phyloP scores from a whole-genome alignment of 1,140 invertebrate genomes.

The Chionoecetes opilio region DNA sequence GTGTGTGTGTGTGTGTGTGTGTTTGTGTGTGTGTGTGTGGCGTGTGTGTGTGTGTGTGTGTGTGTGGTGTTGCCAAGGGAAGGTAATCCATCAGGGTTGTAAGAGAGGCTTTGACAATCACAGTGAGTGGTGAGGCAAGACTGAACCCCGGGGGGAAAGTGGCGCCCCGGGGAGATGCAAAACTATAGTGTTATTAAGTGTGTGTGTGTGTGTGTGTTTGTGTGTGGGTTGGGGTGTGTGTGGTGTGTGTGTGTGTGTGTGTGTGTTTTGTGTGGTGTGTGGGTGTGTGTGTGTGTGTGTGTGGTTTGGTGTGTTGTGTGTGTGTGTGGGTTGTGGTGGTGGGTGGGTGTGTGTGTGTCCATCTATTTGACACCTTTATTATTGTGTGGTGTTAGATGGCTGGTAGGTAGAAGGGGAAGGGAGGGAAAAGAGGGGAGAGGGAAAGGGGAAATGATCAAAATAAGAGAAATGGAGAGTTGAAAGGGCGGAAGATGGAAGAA shows the following conservation, averaged over 20 bases:
- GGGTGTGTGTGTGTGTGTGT: constrained; percentile 58
- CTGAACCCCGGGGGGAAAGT: neutral
- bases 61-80: neutral
- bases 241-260: constrained; percentile 58
- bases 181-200: neutral
- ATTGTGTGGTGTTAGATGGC: neutral
- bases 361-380: neutral
- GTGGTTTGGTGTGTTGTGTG: constrained; percentile 27
- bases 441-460: neutral
- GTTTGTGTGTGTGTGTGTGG: neutral
- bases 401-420: too few species aligned
- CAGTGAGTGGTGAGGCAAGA: neutral
- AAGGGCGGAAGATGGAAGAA: neutral
- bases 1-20: neutral
- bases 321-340: too few species aligned
- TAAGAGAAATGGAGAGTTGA: neutral
- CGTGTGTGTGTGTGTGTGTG: neutral
- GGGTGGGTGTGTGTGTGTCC: constrained; percentile 39
- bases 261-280: constrained; percentile 60
- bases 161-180: neutral
- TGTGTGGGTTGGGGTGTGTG: constrained; percentile 52
- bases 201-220: neutral
- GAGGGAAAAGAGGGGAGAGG: neutral
- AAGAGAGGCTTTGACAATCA: neutral
- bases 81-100: neutral